A percentile compares a stretch with the other conserved stretches of the same genome.
These are phyloP conservation scores for Noctua pronuba DNA, from an alignment of 2,888 invertebrate genomes.

Conservation along the genomic window DNA sequence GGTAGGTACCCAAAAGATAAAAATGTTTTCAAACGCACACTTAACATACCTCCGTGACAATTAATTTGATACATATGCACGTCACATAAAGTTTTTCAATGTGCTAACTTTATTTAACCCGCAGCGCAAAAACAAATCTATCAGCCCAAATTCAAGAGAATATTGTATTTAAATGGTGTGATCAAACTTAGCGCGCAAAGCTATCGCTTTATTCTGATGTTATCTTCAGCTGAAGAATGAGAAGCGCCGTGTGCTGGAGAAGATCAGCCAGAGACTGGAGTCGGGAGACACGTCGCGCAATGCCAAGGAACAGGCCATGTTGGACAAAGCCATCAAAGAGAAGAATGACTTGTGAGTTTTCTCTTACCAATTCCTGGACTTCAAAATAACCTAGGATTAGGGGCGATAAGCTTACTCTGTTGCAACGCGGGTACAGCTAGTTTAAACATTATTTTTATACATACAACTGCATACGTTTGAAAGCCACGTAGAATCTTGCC, in stretches of 20 bases:
- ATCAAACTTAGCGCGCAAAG: background rate
- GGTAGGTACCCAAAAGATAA: too few relatives aligned
- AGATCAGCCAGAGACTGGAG: conserved; percentile 85
- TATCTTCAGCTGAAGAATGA: conserved; percentile 79
- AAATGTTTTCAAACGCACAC: background rate
- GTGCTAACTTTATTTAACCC: background rate
- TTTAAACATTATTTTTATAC: too few relatives aligned
- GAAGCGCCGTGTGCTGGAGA: conserved; percentile 82
- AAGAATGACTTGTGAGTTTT: conserved; percentile 78
- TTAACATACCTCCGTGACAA: background rate
- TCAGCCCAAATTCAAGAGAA: background rate
- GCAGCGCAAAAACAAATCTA: background rate
- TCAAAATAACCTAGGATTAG: background rate
- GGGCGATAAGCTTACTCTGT: too few relatives aligned
- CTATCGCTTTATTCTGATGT: background rate
- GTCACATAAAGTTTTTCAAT: background rate
- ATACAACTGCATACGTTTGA: too few relatives aligned
- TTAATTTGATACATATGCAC: background rate
- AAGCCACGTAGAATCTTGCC: too few relatives aligned
- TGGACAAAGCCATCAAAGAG: conserved; percentile 88
- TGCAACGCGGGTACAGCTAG: too few relatives aligned
- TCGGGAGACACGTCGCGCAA: conserved; percentile 83
- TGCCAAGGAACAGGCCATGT: conserved; percentile 84
- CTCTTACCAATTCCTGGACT: conserved; percentile 1
- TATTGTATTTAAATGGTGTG: background rate